Base-by-base conservation (phyloP, 2,888 invertebrate genomes). In the Protophormia terraenovae region DNA sequence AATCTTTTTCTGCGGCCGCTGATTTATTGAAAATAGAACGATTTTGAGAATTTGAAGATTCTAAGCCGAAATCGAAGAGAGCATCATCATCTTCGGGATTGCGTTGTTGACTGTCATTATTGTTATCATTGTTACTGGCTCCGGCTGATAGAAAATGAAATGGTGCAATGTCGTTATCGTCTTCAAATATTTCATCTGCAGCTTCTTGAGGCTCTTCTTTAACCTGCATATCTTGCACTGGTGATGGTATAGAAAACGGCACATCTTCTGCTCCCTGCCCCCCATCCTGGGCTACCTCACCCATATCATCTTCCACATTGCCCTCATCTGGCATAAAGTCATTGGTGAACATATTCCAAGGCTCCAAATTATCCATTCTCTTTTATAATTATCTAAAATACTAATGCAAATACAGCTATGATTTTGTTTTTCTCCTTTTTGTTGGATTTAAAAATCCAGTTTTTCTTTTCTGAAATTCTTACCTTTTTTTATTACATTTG, bases 321-420 rank as follows among this genome's bases (percentile, higher is more conserved):
- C 14, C 32, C 16, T 69, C 85, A 69, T 76, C 78, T 50, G 81
- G 53, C 77, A 89, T 89, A 71, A 89, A 89, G 32, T 91, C 91
- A 4, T 88, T 84, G 35, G 89, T 90, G 86, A 90, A 91, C 90
- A 91, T 90, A 79, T 89, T 91, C 90, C 90, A 90, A 19, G 91
- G 88, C 62, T 90, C 91, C 86, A 90, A 88, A 62, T 89, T 88
- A 64, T 91, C 90, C 90, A 90, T 91, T 14, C n/a, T 62, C 60
- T 50, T 66, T 8, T 19, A 38, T 12, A 35, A 53, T 50, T 47
- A 53, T 75, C 7, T 38, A 27, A 80, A 64, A 29, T 41, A 38
- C 62, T 29, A 62, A 6, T n/a, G n/a, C 27, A 60, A 62, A 78
- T 78, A 62, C 27, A 14, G 19, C 45, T 64, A 14, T 16, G 14